Evolutionary conservation across 2,797 vertebrate species (phyloP).

Genomic region (Sebastiscus tertius): DNA sequence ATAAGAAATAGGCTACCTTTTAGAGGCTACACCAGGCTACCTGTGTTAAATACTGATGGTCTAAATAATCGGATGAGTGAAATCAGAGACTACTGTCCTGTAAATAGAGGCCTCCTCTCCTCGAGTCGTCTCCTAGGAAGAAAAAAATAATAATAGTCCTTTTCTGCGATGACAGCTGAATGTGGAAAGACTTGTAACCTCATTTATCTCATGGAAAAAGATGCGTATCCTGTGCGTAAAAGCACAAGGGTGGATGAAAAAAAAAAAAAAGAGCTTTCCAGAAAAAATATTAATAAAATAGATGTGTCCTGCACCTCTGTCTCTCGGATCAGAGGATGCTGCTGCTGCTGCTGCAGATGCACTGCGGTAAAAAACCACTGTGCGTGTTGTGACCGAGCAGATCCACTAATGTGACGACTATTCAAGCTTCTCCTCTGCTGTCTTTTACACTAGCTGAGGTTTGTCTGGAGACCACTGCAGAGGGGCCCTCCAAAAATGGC

Average conservation of each 20-base stretch:
- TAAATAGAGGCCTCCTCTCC: conserved; percentile 45
- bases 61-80: conserved; percentile 21
- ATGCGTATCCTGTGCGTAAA: conserved; percentile 25
- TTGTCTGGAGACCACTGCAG: no score
- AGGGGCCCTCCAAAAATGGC: neutral
- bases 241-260: conserved; percentile 3
- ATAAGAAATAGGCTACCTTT: conserved; percentile 45
- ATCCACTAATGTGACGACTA: neutral
- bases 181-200: conserved; percentile 16
- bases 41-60: neutral
- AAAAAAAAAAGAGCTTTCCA: neutral
- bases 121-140: conserved; percentile 3
- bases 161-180: conserved; percentile 35
- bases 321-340: conserved; percentile 27
- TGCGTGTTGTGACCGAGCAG: conserved; percentile 2
- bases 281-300: neutral
- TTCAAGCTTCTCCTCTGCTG: neutral
- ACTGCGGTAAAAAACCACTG: conserved; percentile 72
- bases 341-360: conserved; percentile 62
- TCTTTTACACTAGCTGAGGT: neutral
- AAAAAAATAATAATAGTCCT: conserved; percentile 11
- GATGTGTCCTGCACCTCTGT: conserved; percentile 36
- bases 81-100: conserved; percentile 48
- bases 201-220: conserved; percentile 54
- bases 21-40: neutral